Evolutionary conservation across 1,140 invertebrate species (phyloP).

Genomic region (Drosophila paulistorum): DNA sequence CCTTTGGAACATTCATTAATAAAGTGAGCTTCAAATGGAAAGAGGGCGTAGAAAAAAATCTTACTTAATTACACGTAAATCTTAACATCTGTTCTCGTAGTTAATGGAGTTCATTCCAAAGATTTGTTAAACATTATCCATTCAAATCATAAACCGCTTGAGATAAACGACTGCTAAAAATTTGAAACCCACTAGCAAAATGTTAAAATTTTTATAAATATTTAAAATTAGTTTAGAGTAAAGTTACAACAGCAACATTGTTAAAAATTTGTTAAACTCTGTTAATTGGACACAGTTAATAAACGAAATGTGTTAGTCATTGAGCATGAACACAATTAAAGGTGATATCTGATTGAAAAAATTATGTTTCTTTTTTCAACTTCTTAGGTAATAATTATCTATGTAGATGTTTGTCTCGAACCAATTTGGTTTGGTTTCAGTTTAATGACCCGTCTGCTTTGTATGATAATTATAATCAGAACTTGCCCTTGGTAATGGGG

Average conservation of each 20-base stretch:
- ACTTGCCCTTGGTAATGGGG: conserved; percentile 25
- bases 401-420: conserved; percentile 23
- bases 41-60: too few relatives aligned
- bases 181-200: too few relatives aligned
- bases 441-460: conserved; percentile 50
- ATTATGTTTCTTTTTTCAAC: conserved; percentile 2
- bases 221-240: not conserved
- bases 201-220: too few relatives aligned
- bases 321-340: conserved; percentile 29
- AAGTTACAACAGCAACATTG: conserved; percentile 1
- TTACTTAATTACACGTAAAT: too few relatives aligned
- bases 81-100: too few relatives aligned
- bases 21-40: too few relatives aligned
- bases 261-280: conserved; percentile 28
- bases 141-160: too few relatives aligned
- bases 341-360: conserved; percentile 38
- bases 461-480: conserved; percentile 32
- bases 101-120: too few relatives aligned
- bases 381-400: conserved; percentile 39
- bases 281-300: conserved; percentile 55
- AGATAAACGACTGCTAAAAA: too few relatives aligned
- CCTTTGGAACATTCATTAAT: too few relatives aligned
- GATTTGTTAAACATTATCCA: too few relatives aligned
- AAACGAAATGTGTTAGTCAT: conserved; percentile 20
- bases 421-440: conserved; percentile 34